phyloP scores from a whole-genome alignment of 2,113 vertebrate genomes.

The Numida meleagris region DNA sequence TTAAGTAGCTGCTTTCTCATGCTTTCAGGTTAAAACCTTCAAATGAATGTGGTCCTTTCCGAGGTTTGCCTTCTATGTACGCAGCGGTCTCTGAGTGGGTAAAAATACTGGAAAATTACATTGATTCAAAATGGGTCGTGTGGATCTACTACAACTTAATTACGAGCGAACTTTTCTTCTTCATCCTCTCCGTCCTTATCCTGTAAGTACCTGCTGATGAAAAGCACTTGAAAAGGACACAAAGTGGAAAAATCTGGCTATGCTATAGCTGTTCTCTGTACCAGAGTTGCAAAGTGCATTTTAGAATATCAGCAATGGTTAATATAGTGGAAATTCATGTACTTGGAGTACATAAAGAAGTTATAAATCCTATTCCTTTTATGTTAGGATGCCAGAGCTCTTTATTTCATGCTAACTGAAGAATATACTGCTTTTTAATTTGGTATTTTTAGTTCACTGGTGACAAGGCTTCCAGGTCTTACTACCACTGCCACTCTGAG shows the following conservation, averaged over 20 bases:
- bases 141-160: constrained; percentile 92
- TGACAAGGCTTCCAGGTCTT: background rate
- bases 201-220: constrained; percentile 81
- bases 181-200: constrained; percentile 80
- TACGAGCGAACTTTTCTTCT: constrained; percentile 88
- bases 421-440: background rate
- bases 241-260: background rate
- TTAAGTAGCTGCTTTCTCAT: background rate
- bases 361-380: background rate
- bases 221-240: background rate
- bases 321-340: background rate
- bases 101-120: background rate
- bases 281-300: background rate
- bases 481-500: background rate
- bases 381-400: background rate
- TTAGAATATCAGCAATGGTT: background rate
- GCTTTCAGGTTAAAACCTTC: constrained; percentile 85
- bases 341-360: background rate
- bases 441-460: background rate
- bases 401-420: background rate
- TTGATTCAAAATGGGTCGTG: constrained; percentile 76
- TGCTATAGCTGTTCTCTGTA: background rate
- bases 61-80: constrained; percentile 80
- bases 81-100: constrained; percentile 84
- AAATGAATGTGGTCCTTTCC: constrained; percentile 89